Conservation (phyloP, 2,797 vertebrate species). For the Bradypodion ventrale region DNA sequence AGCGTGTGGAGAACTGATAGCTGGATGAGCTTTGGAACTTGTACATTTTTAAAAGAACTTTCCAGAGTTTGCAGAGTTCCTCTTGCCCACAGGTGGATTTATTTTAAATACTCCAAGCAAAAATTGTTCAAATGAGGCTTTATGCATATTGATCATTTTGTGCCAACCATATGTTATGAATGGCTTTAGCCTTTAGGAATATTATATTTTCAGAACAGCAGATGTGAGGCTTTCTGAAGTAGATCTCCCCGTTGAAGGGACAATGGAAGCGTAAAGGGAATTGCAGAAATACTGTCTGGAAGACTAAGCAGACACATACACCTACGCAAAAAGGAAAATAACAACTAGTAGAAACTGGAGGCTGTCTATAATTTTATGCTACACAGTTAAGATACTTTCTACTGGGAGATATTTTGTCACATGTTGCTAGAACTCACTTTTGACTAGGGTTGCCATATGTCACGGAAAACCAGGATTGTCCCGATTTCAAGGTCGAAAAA, state of each 20-base stretch:
- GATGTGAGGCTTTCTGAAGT: conserved; percentile 35
- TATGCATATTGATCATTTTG: conserved; percentile 32
- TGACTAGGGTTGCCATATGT: no score
- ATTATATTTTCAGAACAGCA: conserved; percentile 24
- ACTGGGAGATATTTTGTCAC: not conserved
- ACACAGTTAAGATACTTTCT: not conserved
- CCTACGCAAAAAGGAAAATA: not conserved
- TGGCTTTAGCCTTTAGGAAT: conserved; percentile 34
- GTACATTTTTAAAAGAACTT: not conserved
- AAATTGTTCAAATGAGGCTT: not conserved
- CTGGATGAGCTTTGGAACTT: not conserved
- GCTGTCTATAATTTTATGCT: not conserved
- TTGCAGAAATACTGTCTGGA: conserved; percentile 24
- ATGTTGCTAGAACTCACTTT: not conserved
- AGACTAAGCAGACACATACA: conserved; percentile 1
- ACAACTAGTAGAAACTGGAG: not conserved
- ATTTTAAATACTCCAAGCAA: conserved; percentile 16
- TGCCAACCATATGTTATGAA: not conserved
- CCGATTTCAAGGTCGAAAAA: no score
- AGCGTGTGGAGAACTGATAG: not conserved
- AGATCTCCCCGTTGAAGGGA: not conserved
- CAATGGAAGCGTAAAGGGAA: not conserved
- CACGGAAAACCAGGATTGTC: no score
- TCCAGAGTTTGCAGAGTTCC: not conserved
- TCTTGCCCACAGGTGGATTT: conserved; percentile 18